Base-by-base conservation (phyloP, 2,113 vertebrate species). In the Ammodytes dubius region DNA sequence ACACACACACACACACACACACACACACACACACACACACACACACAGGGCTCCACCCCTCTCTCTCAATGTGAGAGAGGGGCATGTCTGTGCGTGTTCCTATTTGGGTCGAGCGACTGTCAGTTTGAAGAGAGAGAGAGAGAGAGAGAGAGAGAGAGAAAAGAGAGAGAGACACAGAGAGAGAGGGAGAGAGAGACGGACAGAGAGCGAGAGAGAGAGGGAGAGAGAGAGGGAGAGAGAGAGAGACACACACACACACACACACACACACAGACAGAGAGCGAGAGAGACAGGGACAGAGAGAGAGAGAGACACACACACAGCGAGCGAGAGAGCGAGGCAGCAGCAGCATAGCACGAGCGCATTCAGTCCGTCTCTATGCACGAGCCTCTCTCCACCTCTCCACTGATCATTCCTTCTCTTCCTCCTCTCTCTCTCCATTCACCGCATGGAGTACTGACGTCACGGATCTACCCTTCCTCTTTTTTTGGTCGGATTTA, bases 61-160 rank as follows among this genome's bases (percentile, higher is more conserved):
- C 61, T 6, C 82, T 37, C 71, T 45, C 83, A 19, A 53, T 73
- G 70, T 77, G 54, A 88, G 92, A 92, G 91, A 90, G 93, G 93
- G 92, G 93, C 94, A 92, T 96, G 89, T 95, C 93, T 92, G 90
- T 93, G 91, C 95, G 94, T 89, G 91, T 89, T 83, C 89, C 74
- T 56, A 74, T 43, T 42, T 57, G 60, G 86, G 58, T 58, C 53
- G 76, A 81, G 84, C 45, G 63, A 49, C 64, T 3, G 3, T 40
- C 11, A 53, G 12, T 3, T 37, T 19, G 65, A 79, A 4, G 47
- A 8, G 2, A 56, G 54, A 27, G 27, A 27, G 27, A 27, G 27
- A 27, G 27, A 27, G 27, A 4, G 58, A 40, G 43, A 67, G 49
- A 70, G 79, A 52, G 64, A 64, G 56, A 14, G 56, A 17, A n/a